Evolutionary conservation across 2,113 vertebrate species (phyloP), one percentile per base, ranked within the genome.

Genomic region (Myodes glareolus): DNA sequence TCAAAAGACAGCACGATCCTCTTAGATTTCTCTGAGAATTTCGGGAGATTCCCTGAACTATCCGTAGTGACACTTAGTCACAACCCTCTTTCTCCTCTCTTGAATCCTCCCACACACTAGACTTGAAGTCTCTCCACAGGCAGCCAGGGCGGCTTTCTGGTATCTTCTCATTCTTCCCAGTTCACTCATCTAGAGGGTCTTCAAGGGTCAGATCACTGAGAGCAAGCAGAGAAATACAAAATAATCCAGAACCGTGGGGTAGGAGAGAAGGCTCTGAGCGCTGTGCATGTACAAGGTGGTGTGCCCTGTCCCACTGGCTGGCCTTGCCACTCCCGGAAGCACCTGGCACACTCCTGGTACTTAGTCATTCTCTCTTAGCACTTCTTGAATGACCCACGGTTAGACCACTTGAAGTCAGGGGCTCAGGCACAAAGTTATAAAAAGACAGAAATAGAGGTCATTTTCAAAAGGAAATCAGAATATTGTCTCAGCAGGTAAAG

Each of bases 381-480:
- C 25, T 73, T 89, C 42, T 58, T 90, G 52, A 78, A 39, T 65
- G 78, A 61, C 27, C 77, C 50, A 45, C 14, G 19, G 58, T 58
- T 5, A 47, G 14, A 7, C 29, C 19, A 61, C 65, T 81, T 4
- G 45, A 75, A 92, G n/a, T 73, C 70, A 23, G 77, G 55, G n/a
- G 10, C 13, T 58, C 45, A 23, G 13, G 19, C 58, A 4, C 11
- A 27, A 80, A 76, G 72, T 21, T 36, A 84, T 31, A 81, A 39
- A 27, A 70, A 91, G 70, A 90, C 29, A 52, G 61, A 61, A 55
- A 27, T 36, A 82, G 45, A 90, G 55, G 73, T 47, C 36, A 68
- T 73, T 82, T 90, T 87, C 17, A 52, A 88, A 91, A 86, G 25
- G 39, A 94, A 94, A 86, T 93, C 31, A 76, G 78, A 89, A 45